Conservation (phyloP, 2,113 vertebrate genomes). For the Siphamia tubifer region DNA sequence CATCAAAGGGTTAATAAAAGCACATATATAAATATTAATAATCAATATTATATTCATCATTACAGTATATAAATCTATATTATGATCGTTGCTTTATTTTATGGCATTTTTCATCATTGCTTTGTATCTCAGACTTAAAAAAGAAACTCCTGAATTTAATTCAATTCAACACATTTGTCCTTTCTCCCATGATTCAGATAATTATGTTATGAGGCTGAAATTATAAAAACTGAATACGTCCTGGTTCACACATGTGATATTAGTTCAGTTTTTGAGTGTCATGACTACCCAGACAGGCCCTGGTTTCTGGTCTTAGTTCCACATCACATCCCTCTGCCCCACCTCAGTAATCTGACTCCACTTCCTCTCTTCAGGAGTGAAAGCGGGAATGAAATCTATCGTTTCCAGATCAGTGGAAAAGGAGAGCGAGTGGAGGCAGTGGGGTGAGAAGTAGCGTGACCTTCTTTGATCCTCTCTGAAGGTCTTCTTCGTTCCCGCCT, state of each 20-base stretch:
- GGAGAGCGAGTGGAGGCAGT: not conserved
- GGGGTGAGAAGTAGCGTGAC: constrained; percentile 47
- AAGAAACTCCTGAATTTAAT: no score
- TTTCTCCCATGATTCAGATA: no score
- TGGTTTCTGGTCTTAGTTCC: constrained; percentile 46
- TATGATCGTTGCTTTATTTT: no score
- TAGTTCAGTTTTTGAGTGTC: not conserved
- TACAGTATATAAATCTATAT: no score
- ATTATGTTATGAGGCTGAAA: no score
- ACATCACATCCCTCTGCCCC: constrained; percentile 39
- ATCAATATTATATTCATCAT: no score
- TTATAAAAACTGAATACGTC: not conserved
- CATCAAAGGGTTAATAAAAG: no score
- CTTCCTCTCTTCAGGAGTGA: constrained; percentile 60
- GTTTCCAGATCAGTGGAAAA: constrained; percentile 73
- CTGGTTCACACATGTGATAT: not conserved
- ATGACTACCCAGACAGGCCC: constrained; percentile 7
- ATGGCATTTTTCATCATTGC: no score
- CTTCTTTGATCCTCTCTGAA: constrained; percentile 72
- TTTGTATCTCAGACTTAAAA: no score
- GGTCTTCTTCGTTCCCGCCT: constrained; percentile 49
- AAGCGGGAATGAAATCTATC: constrained; percentile 73
- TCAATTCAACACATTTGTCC: no score
- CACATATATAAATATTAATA: no score
- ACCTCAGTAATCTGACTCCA: constrained; percentile 54